These are phyloP conservation scores for Heliangelus exortis DNA, from an alignment of 2,797 vertebrate genomes.

Conservation along the genomic window DNA sequence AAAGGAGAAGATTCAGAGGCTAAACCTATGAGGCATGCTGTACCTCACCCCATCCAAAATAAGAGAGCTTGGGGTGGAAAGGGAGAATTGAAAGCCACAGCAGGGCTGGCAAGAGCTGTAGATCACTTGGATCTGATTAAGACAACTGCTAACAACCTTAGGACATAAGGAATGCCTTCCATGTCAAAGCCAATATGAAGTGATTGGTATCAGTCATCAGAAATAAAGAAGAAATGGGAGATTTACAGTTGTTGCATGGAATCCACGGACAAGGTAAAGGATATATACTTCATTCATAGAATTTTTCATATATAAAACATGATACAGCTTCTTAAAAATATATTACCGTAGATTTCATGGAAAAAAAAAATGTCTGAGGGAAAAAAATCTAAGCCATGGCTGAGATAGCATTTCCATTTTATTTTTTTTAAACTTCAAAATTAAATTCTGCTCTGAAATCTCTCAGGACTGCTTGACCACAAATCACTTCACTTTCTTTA, in stretches of 20 bases:
- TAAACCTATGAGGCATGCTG: neutral
- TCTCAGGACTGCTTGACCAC: neutral
- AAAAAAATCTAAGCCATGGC: neutral
- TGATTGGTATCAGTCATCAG: neutral
- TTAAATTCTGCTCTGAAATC: neutral
- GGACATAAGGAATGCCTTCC: neutral
- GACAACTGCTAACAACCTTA: neutral
- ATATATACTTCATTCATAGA: neutral
- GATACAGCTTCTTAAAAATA: neutral
- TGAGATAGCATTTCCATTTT: neutral
- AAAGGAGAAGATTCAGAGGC: neutral
- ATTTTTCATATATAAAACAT: neutral
- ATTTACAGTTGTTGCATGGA: neutral
- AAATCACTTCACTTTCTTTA: neutral
- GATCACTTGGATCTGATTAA: neutral
- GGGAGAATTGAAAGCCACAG: neutral
- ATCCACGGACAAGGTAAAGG: neutral
- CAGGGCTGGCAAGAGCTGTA: neutral
- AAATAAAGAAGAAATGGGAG: neutral
- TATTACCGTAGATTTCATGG: neutral
- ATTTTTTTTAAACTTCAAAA: slow-evolving; percentile 4
- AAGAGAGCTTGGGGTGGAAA: neutral
- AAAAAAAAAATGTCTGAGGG: neutral
- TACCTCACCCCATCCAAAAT: neutral
- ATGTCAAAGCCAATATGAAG: neutral